Percentiles rank a stretch among this genome's conserved stretches.
Evolutionary conservation across 2,113 vertebrate species (phyloP).

Genomic region (Vulpes ferrilata): DNA sequence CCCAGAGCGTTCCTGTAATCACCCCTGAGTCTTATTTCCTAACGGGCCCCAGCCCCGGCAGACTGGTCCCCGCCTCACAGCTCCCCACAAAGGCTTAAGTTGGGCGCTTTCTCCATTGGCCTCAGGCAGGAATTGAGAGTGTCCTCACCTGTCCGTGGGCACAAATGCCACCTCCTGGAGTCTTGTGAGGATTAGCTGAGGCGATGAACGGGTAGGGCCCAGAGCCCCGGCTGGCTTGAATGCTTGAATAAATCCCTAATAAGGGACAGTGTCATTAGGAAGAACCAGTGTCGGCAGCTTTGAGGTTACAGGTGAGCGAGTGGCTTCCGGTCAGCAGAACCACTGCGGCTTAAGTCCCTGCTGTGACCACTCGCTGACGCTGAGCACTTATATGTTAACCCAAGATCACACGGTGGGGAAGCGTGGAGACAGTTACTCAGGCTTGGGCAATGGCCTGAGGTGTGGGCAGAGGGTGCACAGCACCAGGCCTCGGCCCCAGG

Average conservation of each 20-base stretch:
- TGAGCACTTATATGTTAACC: too few species aligned
- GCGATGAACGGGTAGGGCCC: background rate
- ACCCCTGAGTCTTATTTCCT: background rate
- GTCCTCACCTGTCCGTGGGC: background rate
- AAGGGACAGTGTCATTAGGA: background rate
- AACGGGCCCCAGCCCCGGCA: background rate
- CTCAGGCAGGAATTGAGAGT: background rate
- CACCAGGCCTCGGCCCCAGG: background rate
- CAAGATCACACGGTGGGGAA: background rate
- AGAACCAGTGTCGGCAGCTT: background rate
- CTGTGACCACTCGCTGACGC: too few species aligned
- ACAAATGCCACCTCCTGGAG: background rate
- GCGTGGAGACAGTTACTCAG: background rate
- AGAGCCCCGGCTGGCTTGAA: background rate
- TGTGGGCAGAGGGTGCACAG: accelerated
- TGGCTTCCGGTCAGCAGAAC: background rate
- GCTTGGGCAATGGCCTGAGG: background rate
- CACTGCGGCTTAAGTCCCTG: background rate
- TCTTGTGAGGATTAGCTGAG: background rate
- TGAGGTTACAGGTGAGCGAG: background rate
- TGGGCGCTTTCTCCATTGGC: background rate
- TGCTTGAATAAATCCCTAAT: background rate
- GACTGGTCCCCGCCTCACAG: background rate
- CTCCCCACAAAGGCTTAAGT: background rate
- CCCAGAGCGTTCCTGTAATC: background rate